Evolutionary conservation across 2,888 invertebrate genomes (phyloP), one percentile per base, ranked within the genome.

Genomic region (Zelleria hepariella): DNA sequence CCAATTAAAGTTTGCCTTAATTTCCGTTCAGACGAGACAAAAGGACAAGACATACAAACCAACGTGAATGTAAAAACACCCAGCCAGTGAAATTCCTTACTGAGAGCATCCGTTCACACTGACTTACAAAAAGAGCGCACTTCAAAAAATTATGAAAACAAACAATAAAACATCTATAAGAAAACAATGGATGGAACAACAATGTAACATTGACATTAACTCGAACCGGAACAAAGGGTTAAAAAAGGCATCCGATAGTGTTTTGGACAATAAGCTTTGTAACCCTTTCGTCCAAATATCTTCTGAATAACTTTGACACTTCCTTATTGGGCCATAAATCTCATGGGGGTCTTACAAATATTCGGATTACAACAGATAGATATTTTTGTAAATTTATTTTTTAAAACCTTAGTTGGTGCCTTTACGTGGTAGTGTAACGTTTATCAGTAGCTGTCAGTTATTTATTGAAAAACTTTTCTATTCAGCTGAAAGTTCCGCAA

Each of bases 261-360:
- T 64, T 61, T 64, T 65, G 64, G 63, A 85, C 83, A 86, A 86
- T 83, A 75, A 72, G 66, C 77, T 71, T 80, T 86, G 83, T 80
- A 88, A 86, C 81, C 86, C 88, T 86, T 87, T 86, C 85, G 80
- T 86, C 80, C 82, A 86, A 82, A 83, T 80, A 85, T 82, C 73
- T 73, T 70, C 71, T 68, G 73, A 73, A 75, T 76, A 42, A 42
- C 32, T 42, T n/a, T 67, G 76, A 79, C 79, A 86, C 82, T 88
- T 88, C 88, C 88, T 88, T 86, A 86, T 87, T 86, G 82, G 78
- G 62, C 74, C 83, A 72, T 87, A 88, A 87, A 87, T 86, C 78
- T 74, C 67, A 77, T 77, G 73, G 76, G 75, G 68, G 74, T 70
- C 76, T 71, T 73, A 78, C 71, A 77, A 73, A 73, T 70, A 21